These are phyloP conservation scores for Otolemur garnettii DNA, from an alignment of 2,113 vertebrate genomes.

Conservation along the genomic window DNA sequence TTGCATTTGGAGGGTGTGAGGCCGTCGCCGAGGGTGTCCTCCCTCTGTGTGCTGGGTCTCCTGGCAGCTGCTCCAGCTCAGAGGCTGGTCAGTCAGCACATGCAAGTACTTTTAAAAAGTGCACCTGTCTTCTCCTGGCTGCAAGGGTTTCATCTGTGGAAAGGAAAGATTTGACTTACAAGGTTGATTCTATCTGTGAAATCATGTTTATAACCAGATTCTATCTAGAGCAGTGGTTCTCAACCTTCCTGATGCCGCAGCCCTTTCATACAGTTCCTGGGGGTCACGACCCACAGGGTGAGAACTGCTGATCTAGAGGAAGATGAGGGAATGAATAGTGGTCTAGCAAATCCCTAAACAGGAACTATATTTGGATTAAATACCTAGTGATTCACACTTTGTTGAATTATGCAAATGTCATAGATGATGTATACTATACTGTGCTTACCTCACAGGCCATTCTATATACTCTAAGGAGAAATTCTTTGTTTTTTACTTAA, in stretches of 20 bases:
- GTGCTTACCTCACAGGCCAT: rapidly evolving
- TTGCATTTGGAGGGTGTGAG: rapidly evolving
- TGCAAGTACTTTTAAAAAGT: no score
- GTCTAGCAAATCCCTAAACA: not conserved
- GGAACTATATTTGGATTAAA: no score
- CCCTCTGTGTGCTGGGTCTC: not conserved
- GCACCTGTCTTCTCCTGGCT: not conserved
- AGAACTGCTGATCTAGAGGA: not conserved
- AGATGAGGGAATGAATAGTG: not conserved
- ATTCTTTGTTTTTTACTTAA: no score
- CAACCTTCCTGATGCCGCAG: no score
- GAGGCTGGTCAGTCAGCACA: not conserved
- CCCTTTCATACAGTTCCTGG: no score
- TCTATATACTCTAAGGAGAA: not conserved
- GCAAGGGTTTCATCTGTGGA: not conserved
- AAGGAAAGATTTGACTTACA: not conserved
- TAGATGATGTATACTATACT: rapidly evolving
- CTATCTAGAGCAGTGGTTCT: not conserved
- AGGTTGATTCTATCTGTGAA: not conserved
- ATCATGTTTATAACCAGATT: not conserved
- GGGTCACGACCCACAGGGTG: no score
- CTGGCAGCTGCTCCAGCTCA: rapidly evolving
- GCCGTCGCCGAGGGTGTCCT: rapidly evolving
- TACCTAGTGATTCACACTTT: not conserved
- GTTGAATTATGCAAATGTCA: no score